Percentiles rank a stretch among this genome's conserved stretches.
phyloP scores from a whole-genome alignment of 2,797 vertebrate genomes.

The Onychomys leucogaster region DNA sequence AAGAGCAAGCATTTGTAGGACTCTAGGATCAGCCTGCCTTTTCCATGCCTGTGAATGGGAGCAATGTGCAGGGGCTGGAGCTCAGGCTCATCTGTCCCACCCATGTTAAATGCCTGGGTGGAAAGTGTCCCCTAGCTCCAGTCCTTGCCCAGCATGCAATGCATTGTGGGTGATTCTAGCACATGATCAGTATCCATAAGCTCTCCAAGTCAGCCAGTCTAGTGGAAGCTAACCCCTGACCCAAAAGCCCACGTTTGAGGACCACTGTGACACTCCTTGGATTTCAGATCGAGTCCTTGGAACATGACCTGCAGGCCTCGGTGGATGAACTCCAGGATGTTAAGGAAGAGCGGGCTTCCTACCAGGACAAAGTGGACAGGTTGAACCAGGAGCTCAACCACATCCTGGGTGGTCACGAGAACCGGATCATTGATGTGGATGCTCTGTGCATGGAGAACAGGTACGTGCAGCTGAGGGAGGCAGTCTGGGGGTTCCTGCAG shows the following conservation, averaged over 20 bases:
- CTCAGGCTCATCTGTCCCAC: background rate
- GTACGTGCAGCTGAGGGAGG: slow-evolving; percentile 82
- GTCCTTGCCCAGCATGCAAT: background rate
- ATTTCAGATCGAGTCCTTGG: slow-evolving; percentile 93
- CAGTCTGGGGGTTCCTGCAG: background rate
- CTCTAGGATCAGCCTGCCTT: background rate
- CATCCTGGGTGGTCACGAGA: slow-evolving; percentile 93
- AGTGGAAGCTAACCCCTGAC: background rate
- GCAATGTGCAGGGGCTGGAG: rapidly evolving
- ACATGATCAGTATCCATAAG: background rate
- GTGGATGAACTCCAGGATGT: slow-evolving; percentile 96
- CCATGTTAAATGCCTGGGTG: background rate
- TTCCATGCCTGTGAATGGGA: rapidly evolving
- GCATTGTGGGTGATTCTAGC: background rate
- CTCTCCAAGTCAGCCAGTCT: background rate
- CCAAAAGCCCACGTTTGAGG: background rate
- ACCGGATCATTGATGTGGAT: slow-evolving; percentile 95
- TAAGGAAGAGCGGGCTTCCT: slow-evolving; percentile 94
- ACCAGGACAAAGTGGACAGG: slow-evolving; percentile 96
- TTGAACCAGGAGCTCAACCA: slow-evolving; percentile 97
- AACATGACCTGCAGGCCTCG: slow-evolving; percentile 93
- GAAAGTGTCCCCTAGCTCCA: background rate
- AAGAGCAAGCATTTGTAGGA: background rate
- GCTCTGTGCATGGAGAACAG: slow-evolving; percentile 99
- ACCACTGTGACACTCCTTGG: background rate